Conservation (phyloP, 1,140 invertebrate species). For the Ericerus pela region DNA sequence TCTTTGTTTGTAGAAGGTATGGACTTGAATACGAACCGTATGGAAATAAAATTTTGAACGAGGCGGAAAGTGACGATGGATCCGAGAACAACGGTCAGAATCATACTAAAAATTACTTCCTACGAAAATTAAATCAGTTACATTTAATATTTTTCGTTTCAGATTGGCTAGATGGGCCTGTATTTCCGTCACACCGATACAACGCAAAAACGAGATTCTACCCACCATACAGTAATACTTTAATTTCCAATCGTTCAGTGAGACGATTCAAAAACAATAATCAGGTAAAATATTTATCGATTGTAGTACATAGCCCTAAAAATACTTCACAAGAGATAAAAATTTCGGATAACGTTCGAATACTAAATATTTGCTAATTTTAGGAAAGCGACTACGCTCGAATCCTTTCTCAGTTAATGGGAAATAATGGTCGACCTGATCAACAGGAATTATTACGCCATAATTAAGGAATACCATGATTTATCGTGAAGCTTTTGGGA, state of each 20-base stretch:
- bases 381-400: neutral
- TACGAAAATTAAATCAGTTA: no score
- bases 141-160: constrained; percentile 1
- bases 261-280: no score
- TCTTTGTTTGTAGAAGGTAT: neutral
- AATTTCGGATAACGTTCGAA: no score
- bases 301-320: no score
- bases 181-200: neutral
- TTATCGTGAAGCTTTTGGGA: no score
- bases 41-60: neutral
- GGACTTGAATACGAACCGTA: constrained; percentile 2
- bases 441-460: no score
- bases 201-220: neutral
- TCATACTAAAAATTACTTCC: no score
- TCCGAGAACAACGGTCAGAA: neutral
- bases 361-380: neutral
- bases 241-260: neutral
- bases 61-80: neutral
- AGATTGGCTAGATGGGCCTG: constrained; percentile 3
- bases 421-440: neutral
- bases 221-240: neutral
- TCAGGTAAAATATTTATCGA: no score
- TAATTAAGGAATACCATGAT: no score
- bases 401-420: neutral
- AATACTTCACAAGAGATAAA: no score